phyloP scores from a whole-genome alignment of 2,888 invertebrate species.

The Cerastis leucographa region DNA sequence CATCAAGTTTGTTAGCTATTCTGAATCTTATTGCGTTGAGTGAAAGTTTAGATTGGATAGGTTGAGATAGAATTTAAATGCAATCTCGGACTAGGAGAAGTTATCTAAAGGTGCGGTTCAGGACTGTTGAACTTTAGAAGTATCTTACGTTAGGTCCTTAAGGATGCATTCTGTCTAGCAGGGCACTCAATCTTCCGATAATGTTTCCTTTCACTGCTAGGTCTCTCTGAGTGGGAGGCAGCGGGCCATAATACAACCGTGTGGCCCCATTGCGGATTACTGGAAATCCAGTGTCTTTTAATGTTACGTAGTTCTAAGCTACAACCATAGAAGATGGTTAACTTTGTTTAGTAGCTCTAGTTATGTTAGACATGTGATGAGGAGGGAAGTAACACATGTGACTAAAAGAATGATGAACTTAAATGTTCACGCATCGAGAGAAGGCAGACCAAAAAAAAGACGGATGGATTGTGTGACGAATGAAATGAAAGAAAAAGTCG shows the following conservation, averaged over 20 bases:
- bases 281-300: not conserved
- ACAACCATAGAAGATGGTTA: not conserved
- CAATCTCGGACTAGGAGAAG: not conserved
- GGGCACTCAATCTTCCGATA: too few relatives aligned
- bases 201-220: too few relatives aligned
- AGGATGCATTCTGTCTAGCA: not conserved
- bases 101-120: conserved; percentile 17
- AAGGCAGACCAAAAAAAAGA: too few relatives aligned
- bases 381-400: not conserved
- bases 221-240: too few relatives aligned
- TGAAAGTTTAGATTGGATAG: conserved; percentile 4
- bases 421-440: not conserved
- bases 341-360: not conserved
- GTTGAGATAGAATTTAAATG: not conserved
- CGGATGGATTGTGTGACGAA: too few relatives aligned
- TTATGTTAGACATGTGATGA: not conserved
- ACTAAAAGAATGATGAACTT: not conserved
- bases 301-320: not conserved
- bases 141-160: not conserved
- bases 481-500: too few relatives aligned
- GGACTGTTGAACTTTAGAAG: conserved; percentile 15
- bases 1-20: not conserved
- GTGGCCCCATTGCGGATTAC: too few relatives aligned
- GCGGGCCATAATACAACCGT: too few relatives aligned
- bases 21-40: conserved; percentile 1